Evolutionary conservation across 2,797 vertebrate genomes (phyloP), one percentile per base, ranked within the genome.

Genomic region (Peromyscus nudipes): DNA sequence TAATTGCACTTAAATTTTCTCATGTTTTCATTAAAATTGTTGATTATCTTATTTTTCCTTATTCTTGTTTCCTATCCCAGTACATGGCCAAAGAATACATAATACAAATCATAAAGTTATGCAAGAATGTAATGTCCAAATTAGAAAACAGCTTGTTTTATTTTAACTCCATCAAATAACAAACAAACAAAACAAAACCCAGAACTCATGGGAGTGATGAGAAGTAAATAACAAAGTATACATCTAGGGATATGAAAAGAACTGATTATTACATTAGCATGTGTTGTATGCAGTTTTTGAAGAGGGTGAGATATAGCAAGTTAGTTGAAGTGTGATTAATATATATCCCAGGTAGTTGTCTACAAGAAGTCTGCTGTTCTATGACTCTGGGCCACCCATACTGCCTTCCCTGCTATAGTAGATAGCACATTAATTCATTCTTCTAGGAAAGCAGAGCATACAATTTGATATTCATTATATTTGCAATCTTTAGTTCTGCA

Each of bases 131-230:
- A 96, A 23, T 81, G 75, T 82, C 46, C 81, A 16, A 89, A 89
- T 14, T 89, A n/a, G 13, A 83, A 86, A 91, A 82, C 17, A 86
- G 89, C 1, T 40, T 86, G 60, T 29, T 73, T 92, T 83, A 93
- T 46, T 31, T 49, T 34, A 83, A 71, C 7, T 12, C 85, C 43
- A 91, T n/a, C 5, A 67, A 85, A 23, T 17, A 91, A 92, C n/a
- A 91, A 92, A 87, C 80, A 60, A 85, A 40, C 79, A 43, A 49
- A 67, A 73, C 19, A 71, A 73, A 89, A 14, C 52, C 52, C 23
- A 77, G n/a, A 95, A 95, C 82, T 97, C 52, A 88, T 27, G 31
- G 8, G 92, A 64, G 16, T 82, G 40, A 82, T 49, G n/a, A 67
- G 25, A 96, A 87, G n/a, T 17, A 89, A 86, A 64, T 95, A 85